phyloP scores from a whole-genome alignment of 2,113 vertebrate species.

The Ptilorrhoa leucosticta region DNA sequence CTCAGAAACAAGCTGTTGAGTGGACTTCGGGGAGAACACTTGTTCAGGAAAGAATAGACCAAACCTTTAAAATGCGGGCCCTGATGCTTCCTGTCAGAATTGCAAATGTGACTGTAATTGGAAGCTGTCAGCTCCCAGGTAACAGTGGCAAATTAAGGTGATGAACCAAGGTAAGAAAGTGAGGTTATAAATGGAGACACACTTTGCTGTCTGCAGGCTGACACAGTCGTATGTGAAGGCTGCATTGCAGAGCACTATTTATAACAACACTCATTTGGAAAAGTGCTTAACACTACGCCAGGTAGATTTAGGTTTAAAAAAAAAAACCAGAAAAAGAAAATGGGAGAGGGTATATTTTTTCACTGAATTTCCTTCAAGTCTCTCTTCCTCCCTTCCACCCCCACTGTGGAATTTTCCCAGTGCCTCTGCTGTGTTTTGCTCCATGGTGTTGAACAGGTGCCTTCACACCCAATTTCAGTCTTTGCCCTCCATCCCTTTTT shows the following conservation, averaged over 20 bases:
- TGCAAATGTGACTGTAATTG: constrained; percentile 35
- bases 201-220: neutral
- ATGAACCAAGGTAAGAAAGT: constrained; percentile 8
- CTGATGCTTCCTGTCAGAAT: neutral
- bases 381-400: neutral
- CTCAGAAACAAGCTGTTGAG: neutral
- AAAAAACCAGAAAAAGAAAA: neutral
- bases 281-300: neutral
- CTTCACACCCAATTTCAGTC: rapidly evolving
- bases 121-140: constrained; percentile 31
- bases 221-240: neutral
- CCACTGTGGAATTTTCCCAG: neutral
- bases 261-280: neutral
- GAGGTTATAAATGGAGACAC: constrained; percentile 18
- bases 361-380: neutral
- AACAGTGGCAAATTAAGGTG: constrained; percentile 31
- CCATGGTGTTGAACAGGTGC: neutral
- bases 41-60: neutral
- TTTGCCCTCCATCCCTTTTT: neutral
- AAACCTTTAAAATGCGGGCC: neutral
- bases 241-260: constrained; percentile 25
- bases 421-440: neutral
- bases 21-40: neutral
- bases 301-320: neutral
- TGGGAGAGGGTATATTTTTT: neutral